phyloP scores from a whole-genome alignment of 2,888 invertebrate genomes.

The Brenthis hecate region DNA sequence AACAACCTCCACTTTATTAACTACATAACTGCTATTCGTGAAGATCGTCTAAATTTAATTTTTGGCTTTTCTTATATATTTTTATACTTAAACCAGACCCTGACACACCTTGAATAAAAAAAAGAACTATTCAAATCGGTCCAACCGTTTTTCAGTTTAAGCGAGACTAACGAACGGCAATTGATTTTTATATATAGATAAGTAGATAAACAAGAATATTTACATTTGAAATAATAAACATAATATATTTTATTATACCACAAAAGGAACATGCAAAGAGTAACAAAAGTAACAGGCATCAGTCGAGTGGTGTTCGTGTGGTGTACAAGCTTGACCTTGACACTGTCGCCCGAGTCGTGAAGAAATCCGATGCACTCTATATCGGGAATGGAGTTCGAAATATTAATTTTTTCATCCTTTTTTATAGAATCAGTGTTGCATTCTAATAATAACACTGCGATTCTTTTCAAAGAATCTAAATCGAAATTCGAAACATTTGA shows the following conservation, averaged over 20 bases:
- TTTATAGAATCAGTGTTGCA: neutral
- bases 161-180: no score
- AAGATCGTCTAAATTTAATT: no score
- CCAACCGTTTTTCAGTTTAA: no score
- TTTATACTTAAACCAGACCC: no score
- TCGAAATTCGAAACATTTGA: no score
- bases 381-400: neutral
- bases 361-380: conserved; percentile 19
- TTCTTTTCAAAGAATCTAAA: neutral
- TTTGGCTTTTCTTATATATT: no score
- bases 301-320: conserved; percentile 38
- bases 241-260: neutral
- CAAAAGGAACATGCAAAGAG: conserved; percentile 36
- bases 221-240: conserved; percentile 41
- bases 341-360: conserved; percentile 49
- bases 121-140: no score
- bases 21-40: no score
- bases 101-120: no score
- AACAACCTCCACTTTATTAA: no score
- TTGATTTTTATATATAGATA: no score
- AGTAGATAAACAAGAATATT: conserved; percentile 6
- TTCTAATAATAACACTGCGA: neutral
- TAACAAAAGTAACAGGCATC: conserved; percentile 38
- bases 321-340: conserved; percentile 58
- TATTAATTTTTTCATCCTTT: neutral